Conservation (phyloP, 2,113 vertebrate species). For the Lepisosteus oculatus region DNA sequence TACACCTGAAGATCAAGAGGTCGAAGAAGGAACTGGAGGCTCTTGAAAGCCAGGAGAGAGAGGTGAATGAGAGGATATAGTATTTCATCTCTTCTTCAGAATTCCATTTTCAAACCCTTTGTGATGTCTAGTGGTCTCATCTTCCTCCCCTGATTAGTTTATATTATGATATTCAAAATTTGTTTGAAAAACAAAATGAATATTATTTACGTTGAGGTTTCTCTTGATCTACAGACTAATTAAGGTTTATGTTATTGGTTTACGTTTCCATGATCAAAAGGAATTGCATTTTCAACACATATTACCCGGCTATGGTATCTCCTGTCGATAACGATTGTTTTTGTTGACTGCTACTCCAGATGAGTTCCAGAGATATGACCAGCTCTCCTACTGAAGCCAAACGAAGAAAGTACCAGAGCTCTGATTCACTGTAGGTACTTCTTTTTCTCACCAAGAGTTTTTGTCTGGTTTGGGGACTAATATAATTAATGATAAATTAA, state of each 20-base stretch:
- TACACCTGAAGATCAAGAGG: conserved; percentile 90
- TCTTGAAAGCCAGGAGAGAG: conserved; percentile 87
- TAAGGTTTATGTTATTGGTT: too few species aligned
- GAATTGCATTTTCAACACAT: not conserved
- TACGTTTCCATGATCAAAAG: not conserved
- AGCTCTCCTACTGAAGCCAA: not conserved
- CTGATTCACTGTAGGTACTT: not conserved
- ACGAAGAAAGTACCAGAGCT: conserved; percentile 8
- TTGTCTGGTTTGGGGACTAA: too few species aligned
- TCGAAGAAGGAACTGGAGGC: conserved; percentile 92
- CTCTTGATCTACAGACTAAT: too few species aligned
- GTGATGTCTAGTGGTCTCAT: too few species aligned
- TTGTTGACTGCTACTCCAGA: not conserved
- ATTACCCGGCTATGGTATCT: not conserved
- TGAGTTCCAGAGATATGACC: not conserved
- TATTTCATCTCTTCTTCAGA: too few species aligned
- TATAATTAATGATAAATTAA: too few species aligned
- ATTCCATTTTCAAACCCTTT: too few species aligned
- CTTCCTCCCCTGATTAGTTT: too few species aligned
- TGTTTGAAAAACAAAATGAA: too few species aligned
- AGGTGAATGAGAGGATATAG: conserved; percentile 49
- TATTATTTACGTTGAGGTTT: too few species aligned
- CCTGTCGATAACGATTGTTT: not conserved
- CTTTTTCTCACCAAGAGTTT: not conserved
- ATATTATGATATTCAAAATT: too few species aligned